These are phyloP conservation scores for Yponomeuta sedellus DNA, from an alignment of 2,888 invertebrate species.

Conservation along the genomic window DNA sequence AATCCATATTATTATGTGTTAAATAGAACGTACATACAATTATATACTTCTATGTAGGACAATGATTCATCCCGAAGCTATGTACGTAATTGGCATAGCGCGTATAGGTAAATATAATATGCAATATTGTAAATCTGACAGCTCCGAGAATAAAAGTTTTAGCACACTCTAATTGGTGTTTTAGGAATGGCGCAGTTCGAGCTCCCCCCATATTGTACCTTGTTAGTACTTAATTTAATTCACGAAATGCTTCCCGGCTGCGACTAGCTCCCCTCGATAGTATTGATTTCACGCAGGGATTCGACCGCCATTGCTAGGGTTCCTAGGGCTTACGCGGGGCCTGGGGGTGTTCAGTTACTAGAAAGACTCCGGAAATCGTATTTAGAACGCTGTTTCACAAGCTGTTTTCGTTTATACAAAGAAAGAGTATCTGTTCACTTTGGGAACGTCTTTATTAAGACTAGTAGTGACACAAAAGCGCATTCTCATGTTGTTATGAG, in stretches of 20 bases:
- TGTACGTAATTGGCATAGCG: no score
- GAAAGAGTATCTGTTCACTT: not conserved
- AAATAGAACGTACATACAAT: no score
- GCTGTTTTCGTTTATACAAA: not conserved
- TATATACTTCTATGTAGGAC: no score
- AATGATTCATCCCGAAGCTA: no score
- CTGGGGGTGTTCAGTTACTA: slow-evolving; percentile 1
- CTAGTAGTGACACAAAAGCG: not conserved
- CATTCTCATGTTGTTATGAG: not conserved
- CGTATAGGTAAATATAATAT: no score
- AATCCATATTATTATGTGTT: no score
- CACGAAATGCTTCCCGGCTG: not conserved
- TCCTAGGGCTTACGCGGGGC: slow-evolving; percentile 40
- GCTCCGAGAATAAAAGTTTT: no score
- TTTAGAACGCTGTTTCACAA: not conserved
- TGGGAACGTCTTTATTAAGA: not conserved
- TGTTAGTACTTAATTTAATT: not conserved
- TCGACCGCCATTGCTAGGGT: slow-evolving; percentile 39
- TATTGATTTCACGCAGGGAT: slow-evolving; percentile 43
- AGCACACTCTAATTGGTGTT: no score
- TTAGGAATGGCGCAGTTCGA: not conserved
- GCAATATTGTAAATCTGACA: no score
- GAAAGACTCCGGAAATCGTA: not conserved
- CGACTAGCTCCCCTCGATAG: slow-evolving; percentile 36
- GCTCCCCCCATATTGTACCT: not conserved